These are phyloP conservation scores for Tenthredo mesomela DNA, from an alignment of 2,888 invertebrate species.

Conservation along the genomic window DNA sequence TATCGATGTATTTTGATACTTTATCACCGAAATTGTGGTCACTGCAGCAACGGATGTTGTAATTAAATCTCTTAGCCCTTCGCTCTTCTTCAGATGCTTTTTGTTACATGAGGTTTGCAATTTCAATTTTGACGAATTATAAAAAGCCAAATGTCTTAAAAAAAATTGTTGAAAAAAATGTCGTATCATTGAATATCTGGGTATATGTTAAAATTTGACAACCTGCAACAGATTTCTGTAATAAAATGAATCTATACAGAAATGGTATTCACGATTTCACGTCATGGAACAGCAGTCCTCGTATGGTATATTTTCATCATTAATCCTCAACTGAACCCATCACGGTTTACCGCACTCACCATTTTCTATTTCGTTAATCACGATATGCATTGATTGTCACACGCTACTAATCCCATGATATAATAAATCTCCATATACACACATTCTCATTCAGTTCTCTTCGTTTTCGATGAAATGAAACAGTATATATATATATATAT, in stretches of 20 bases:
- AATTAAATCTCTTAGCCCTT: background rate
- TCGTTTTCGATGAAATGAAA: background rate
- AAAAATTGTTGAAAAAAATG: background rate
- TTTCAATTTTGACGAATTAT: background rate
- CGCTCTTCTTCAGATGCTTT: background rate
- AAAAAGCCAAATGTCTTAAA: background rate
- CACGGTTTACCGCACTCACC: conserved; percentile 5
- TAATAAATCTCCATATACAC: background rate
- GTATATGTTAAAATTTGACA: background rate
- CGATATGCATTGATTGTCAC: conserved; percentile 4
- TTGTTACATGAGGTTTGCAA: background rate
- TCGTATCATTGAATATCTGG: background rate
- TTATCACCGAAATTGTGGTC: conserved; percentile 18
- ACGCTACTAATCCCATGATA: background rate
- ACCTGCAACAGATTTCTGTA: background rate
- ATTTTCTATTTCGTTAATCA: conserved; percentile 20
- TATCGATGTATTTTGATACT: conserved; percentile 26
- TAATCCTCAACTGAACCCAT: conserved; percentile 1
- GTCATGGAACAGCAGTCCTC: background rate
- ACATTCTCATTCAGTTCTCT: background rate
- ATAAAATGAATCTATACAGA: background rate
- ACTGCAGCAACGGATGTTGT: conserved; percentile 9
- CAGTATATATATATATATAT: too few species aligned
- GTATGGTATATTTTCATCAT: background rate
- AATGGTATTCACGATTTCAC: background rate